Conservation (phyloP, 2,113 vertebrate species). For the Rattus rattus region DNA sequence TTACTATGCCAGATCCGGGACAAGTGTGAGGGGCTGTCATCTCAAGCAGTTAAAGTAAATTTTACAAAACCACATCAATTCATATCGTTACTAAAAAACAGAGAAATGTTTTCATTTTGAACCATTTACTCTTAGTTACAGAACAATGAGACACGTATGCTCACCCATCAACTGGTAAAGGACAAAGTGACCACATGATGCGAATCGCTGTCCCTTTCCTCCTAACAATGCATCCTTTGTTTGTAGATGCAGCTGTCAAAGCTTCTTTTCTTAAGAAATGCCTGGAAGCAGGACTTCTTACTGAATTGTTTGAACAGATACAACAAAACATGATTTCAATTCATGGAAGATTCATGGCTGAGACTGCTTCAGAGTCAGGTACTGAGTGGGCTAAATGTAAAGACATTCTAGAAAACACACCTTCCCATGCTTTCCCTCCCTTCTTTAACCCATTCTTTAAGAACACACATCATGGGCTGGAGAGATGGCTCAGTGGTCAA, state of each 20-base stretch:
- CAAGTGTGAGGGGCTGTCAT: not conserved
- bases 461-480: not conserved
- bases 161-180: not conserved
- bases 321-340: constrained; percentile 84
- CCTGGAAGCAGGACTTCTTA: constrained; percentile 86
- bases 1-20: not conserved
- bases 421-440: not conserved
- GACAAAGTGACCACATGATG: not conserved
- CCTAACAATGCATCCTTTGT: constrained; percentile 44
- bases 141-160: constrained; percentile 1
- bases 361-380: constrained; percentile 87
- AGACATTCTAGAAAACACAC: not conserved
- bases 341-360: constrained; percentile 84
- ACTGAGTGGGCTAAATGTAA: not conserved
- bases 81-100: constrained; percentile 19
- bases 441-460: constrained; percentile 25
- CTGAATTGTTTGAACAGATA: constrained; percentile 86
- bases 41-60: constrained; percentile 15
- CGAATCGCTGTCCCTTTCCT: not conserved
- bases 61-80: constrained; percentile 36
- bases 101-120: constrained; percentile 6
- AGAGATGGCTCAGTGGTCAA: not conserved
- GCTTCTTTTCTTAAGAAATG: constrained; percentile 86
- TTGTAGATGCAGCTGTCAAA: constrained; percentile 61
- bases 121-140: constrained; percentile 32